These are phyloP conservation scores for Pomacea maculata DNA, from an alignment of 1,140 invertebrate genomes.

Conservation along the genomic window DNA sequence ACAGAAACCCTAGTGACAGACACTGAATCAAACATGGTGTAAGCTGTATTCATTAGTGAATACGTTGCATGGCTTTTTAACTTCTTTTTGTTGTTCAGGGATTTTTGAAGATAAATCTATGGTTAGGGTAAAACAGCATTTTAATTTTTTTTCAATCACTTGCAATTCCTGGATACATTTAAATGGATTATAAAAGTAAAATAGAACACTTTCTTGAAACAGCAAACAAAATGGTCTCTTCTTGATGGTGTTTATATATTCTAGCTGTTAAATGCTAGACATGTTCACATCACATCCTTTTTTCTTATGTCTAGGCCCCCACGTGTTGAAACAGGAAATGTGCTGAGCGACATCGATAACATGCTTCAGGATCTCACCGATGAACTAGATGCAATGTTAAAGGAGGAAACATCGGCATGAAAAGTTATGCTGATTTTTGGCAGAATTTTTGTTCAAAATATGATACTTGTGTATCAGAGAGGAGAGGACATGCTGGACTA, in stretches of 20 bases:
- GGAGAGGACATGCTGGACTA: too few relatives aligned
- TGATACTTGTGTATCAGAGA: too few relatives aligned
- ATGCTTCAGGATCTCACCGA: slow-evolving; percentile 68
- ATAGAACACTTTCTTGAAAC: too few relatives aligned
- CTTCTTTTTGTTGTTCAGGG: too few relatives aligned
- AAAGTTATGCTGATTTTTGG: not conserved
- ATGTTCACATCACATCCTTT: not conserved
- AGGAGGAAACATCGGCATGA: slow-evolving; percentile 31
- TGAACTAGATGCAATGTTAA: slow-evolving; percentile 62
- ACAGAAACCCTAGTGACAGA: not conserved
- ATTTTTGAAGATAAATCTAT: not conserved
- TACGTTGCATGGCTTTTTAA: not conserved
- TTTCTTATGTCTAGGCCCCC: not conserved
- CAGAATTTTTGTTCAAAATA: too few relatives aligned
- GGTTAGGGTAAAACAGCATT: not conserved
- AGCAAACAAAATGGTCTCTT: too few relatives aligned
- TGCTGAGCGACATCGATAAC: slow-evolving; percentile 95
- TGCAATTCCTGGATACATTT: not conserved
- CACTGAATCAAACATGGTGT: not conserved
- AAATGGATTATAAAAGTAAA: too few relatives aligned
- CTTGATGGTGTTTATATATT: not conserved
- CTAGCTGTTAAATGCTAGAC: too few relatives aligned
- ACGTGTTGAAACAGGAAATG: slow-evolving; percentile 69
- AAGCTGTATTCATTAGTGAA: not conserved
- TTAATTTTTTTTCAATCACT: not conserved